These are phyloP conservation scores for Sebastiscus albofasciatus DNA, from an alignment of 2,797 vertebrate species.

Conservation along the genomic window DNA sequence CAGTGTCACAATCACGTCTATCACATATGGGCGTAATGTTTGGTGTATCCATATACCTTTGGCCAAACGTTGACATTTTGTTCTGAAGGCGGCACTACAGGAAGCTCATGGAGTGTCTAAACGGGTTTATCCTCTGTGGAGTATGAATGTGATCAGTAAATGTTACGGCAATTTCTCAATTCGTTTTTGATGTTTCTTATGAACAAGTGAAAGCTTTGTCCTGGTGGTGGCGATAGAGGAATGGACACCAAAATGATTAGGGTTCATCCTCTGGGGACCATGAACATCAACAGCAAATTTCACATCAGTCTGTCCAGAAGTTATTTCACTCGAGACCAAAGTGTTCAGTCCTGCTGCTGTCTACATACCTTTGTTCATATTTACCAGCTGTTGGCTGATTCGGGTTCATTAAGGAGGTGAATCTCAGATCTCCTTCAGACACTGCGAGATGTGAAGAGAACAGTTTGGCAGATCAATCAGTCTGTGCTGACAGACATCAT, in stretches of 20 bases:
- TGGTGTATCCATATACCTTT: background rate
- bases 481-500: conserved; percentile 1
- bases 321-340: background rate
- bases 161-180: background rate
- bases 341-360: background rate
- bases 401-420: background rate
- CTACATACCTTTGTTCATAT: background rate
- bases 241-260: background rate
- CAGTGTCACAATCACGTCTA: background rate
- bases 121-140: background rate
- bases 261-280: background rate
- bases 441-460: background rate
- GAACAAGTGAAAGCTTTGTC: background rate
- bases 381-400: background rate
- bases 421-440: background rate
- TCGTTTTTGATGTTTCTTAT: background rate
- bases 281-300: background rate
- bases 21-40: background rate
- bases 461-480: background rate
- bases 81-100: background rate
- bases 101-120: background rate
- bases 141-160: background rate
- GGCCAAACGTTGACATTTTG: background rate
- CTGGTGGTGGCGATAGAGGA: background rate
- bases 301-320: too few species aligned